Conservation (phyloP, 2,888 invertebrate species). For the Dioctria rufipes region DNA sequence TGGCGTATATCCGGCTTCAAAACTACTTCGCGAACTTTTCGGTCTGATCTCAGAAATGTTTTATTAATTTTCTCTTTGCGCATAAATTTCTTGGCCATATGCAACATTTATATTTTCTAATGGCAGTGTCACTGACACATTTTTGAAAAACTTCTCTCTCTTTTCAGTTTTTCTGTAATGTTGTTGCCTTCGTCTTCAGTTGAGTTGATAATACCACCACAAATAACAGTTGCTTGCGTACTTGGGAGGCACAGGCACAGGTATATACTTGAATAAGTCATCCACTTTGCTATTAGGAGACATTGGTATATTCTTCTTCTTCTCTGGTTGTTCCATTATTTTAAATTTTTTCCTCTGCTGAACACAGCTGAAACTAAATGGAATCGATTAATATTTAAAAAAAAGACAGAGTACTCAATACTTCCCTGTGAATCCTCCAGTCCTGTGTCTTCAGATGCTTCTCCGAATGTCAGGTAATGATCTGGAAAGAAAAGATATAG, state of each 20-base stretch:
- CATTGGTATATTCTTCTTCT: neutral
- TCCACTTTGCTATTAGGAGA: slow-evolving; percentile 2
- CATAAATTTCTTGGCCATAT: neutral
- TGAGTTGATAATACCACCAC: neutral
- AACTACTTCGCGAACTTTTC: no score
- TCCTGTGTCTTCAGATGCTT: no score
- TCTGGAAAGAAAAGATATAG: no score
- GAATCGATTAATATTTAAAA: no score
- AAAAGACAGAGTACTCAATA: no score
- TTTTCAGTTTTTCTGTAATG: neutral
- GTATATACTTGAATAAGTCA: neutral
- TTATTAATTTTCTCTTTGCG: neutral
- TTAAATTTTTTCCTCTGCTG: neutral
- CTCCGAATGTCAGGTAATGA: no score
- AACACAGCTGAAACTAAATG: no score
- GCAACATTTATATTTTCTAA: neutral
- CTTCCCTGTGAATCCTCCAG: no score
- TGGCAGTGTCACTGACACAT: neutral
- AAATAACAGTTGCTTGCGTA: neutral
- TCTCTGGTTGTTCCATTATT: neutral
- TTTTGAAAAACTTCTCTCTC: slow-evolving; percentile 1
- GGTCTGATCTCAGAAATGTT: neutral
- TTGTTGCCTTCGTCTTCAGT: neutral
- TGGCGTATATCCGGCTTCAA: neutral
- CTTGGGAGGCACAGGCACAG: neutral